Evolutionary conservation across 2,797 vertebrate species (phyloP).

Genomic region (Tenualosa thibaudeaui): DNA sequence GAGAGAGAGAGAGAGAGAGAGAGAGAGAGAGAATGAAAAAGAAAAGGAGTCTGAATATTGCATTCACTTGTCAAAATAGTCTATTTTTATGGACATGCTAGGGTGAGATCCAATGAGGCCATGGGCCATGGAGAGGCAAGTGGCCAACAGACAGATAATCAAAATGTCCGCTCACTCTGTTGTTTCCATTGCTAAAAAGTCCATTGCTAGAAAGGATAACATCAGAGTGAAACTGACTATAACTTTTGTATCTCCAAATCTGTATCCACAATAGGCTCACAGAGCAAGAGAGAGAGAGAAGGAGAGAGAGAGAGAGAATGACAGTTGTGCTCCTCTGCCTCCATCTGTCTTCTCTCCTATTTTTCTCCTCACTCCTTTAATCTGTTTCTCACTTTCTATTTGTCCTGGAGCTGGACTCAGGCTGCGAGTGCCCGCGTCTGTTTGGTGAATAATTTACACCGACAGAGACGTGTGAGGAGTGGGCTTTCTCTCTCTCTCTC

Average conservation of each 20-base stretch:
- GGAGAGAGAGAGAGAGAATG: conserved; percentile 29
- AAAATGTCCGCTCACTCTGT: background rate
- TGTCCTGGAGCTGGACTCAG: conserved; percentile 37
- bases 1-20: too few species aligned
- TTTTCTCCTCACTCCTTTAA: conserved; percentile 41
- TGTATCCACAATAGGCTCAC: conserved; percentile 12
- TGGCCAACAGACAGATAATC: too few species aligned
- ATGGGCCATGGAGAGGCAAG: too few species aligned
- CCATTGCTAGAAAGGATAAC: background rate
- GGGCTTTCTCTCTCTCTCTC: background rate
- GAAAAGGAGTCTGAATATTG: too few species aligned
- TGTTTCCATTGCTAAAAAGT: background rate
- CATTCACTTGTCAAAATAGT: too few species aligned
- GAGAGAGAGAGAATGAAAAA: too few species aligned
- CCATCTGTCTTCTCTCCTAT: conserved; percentile 40
- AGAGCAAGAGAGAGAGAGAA: background rate
- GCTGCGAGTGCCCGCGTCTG: conserved; percentile 29
- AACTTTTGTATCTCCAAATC: conserved; percentile 44
- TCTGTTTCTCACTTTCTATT: conserved; percentile 43
- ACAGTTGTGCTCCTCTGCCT: conserved; percentile 39
- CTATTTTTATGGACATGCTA: too few species aligned
- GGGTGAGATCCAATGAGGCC: too few species aligned
- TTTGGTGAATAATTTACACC: conserved; percentile 54
- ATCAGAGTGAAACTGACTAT: background rate
- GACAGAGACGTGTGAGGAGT: conserved; percentile 33